These are phyloP conservation scores for Callospermophilus lateralis DNA, from an alignment of 2,113 vertebrate genomes.

Conservation along the genomic window DNA sequence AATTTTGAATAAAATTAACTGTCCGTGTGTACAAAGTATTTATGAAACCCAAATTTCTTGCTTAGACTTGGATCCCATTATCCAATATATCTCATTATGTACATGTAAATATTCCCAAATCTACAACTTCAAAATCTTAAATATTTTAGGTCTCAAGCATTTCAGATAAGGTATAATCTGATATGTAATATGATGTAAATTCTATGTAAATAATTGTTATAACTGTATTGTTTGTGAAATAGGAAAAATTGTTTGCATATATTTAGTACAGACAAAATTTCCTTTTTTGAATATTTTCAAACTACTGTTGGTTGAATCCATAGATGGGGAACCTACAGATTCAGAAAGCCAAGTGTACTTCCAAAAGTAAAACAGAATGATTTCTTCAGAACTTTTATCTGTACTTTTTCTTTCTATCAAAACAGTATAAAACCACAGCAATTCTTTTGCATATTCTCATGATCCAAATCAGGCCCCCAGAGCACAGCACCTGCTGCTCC, in stretches of 20 bases:
- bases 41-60: not conserved
- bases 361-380: slow-evolving; percentile 36
- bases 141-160: not conserved
- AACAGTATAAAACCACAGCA: not conserved
- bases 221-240: not conserved
- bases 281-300: not conserved
- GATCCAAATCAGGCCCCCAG: not conserved
- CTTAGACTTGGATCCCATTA: not conserved
- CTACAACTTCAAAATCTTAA: not conserved
- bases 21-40: not conserved
- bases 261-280: not conserved
- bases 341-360: not conserved
- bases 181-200: not conserved
- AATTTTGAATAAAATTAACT: not conserved
- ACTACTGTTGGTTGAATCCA: not conserved
- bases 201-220: not conserved
- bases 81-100: not conserved
- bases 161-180: not conserved
- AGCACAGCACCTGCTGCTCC: not conserved
- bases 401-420: not conserved
- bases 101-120: not conserved
- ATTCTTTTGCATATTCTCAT: not conserved
- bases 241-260: not conserved
- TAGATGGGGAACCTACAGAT: not conserved
- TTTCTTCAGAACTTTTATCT: not conserved